phyloP scores from a whole-genome alignment of 2,797 vertebrate species.

The Gymnoscopelus braueri region DNA sequence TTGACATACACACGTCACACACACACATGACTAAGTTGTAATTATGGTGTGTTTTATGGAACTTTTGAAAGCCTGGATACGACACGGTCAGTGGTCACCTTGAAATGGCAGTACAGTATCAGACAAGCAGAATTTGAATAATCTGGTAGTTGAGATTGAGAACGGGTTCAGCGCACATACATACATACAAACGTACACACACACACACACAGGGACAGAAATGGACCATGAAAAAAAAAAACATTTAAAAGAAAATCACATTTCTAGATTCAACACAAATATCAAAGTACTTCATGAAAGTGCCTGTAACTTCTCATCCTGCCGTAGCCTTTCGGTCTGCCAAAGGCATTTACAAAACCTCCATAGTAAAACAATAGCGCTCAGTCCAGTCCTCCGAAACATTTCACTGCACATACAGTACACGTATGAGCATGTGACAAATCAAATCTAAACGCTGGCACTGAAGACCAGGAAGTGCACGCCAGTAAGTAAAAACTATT shows the following conservation, averaged over 20 bases:
- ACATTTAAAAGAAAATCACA: slow-evolving; percentile 30
- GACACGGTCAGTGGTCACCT: slow-evolving; percentile 59
- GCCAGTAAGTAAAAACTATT: slow-evolving; percentile 50
- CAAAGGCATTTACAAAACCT: slow-evolving; percentile 15
- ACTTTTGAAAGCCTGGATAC: slow-evolving; percentile 64
- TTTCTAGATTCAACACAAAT: slow-evolving; percentile 35
- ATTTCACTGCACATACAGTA: neutral
- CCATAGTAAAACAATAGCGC: slow-evolving; percentile 1
- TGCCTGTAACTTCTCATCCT: slow-evolving; percentile 29
- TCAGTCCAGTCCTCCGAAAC: slow-evolving; percentile 22
- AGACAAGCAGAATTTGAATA: slow-evolving; percentile 49
- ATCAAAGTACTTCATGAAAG: slow-evolving; percentile 47
- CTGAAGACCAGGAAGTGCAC: slow-evolving; percentile 49
- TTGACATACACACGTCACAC: slow-evolving; percentile 29
- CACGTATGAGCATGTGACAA: too few species aligned
- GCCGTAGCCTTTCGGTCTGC: slow-evolving; percentile 17
- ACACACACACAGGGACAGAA: slow-evolving; percentile 7
- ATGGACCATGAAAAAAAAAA: slow-evolving; percentile 36
- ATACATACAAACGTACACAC: neutral
- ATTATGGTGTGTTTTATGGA: slow-evolving; percentile 54
- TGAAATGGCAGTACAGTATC: slow-evolving; percentile 45
- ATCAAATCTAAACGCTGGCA: too few species aligned
- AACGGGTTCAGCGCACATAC: neutral
- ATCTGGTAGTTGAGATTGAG: neutral
- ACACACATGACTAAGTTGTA: slow-evolving; percentile 47